Conservation (phyloP, 1,140 invertebrate genomes). For the Drosophila kikkawai region DNA sequence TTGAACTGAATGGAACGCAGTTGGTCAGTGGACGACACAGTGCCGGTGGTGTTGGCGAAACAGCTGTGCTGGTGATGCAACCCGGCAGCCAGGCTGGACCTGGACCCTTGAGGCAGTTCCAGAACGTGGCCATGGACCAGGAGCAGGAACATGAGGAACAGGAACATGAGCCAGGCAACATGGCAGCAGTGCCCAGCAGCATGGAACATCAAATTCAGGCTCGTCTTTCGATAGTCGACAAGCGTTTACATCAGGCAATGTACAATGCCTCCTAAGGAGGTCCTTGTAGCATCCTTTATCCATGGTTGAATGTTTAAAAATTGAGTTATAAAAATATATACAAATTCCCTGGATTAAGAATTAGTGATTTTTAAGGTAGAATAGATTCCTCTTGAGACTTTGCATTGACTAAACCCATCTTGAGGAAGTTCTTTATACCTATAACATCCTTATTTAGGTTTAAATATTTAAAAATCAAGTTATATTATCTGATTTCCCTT, state of each 20-base stretch:
- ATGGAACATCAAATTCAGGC: slow-evolving; percentile 48
- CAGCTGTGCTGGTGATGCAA: slow-evolving; percentile 4
- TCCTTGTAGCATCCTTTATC: background rate
- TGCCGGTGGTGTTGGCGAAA: slow-evolving; percentile 35
- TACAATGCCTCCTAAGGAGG: slow-evolving; percentile 21
- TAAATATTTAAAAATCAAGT: too few relatives aligned
- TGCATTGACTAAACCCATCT: too few relatives aligned
- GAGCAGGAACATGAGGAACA: background rate
- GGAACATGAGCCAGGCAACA: slow-evolving; percentile 2
- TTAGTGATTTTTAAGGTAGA: background rate
- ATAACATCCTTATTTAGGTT: too few relatives aligned
- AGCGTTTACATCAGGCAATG: slow-evolving; percentile 57
- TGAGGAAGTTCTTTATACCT: too few relatives aligned
- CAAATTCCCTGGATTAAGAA: background rate
- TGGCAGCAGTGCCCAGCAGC: background rate
- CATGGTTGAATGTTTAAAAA: background rate
- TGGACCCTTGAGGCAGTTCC: background rate
- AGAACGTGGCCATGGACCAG: background rate
- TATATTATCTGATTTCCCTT: too few relatives aligned
- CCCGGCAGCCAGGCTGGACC: background rate
- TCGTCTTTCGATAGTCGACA: slow-evolving; percentile 48
- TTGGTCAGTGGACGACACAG: slow-evolving; percentile 33
- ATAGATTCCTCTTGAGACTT: too few relatives aligned
- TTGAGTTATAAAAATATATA: background rate
- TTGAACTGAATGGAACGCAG: background rate